These are phyloP conservation scores for Phalacrocorax aristotelis DNA, from an alignment of 2,113 vertebrate genomes.

Conservation along the genomic window DNA sequence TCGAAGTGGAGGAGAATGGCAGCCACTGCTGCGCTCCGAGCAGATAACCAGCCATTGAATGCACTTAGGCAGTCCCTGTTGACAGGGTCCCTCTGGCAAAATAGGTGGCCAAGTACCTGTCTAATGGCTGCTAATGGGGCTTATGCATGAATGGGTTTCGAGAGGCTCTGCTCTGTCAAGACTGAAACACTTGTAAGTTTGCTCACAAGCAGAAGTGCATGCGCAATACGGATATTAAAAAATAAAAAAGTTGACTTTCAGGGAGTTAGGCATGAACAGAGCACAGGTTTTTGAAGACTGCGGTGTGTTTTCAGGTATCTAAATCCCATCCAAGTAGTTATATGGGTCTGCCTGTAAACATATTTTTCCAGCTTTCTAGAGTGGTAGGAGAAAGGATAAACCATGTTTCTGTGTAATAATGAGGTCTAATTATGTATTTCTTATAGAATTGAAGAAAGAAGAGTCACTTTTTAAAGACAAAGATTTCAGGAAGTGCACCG, in stretches of 20 bases:
- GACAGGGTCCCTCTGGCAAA: background rate
- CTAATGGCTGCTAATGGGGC: background rate
- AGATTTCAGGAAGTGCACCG: background rate
- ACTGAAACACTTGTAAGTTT: background rate
- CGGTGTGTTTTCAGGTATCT: background rate
- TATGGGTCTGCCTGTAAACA: background rate
- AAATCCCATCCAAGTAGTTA: background rate
- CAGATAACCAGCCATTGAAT: background rate
- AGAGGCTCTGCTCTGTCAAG: background rate
- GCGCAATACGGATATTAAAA: background rate
- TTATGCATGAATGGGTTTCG: background rate
- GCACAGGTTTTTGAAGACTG: background rate
- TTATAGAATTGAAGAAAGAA: background rate
- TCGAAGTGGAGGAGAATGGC: background rate
- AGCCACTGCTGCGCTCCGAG: rapidly evolving
- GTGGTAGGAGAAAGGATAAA: background rate
- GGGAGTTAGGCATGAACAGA: background rate
- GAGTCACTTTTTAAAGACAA: background rate
- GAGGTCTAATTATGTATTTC: background rate
- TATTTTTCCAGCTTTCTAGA: background rate
- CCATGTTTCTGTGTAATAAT: background rate
- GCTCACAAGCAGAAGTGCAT: background rate
- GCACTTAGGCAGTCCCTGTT: background rate
- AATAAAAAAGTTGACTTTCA: background rate
- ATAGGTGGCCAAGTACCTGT: background rate